Percentiles rank a stretch among this genome's conserved stretches.
phyloP scores from a whole-genome alignment of 1,140 invertebrate species.

The Solenopsis invicta region DNA sequence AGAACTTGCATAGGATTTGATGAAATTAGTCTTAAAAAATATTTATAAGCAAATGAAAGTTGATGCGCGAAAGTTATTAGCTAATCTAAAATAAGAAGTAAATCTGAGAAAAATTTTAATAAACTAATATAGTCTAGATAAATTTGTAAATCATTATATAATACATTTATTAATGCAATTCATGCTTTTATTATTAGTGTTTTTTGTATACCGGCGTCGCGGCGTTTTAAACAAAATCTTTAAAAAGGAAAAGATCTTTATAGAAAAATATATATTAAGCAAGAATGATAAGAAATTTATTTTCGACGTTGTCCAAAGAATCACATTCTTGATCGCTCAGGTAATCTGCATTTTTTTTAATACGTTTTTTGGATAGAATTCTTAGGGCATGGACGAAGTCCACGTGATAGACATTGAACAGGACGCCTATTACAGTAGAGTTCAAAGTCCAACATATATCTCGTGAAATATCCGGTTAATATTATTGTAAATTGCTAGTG shows the following conservation, averaged over 20 bases:
- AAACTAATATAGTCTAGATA: background rate
- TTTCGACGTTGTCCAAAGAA: background rate
- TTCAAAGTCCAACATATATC: background rate
- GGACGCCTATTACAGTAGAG: background rate
- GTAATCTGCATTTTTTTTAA: background rate
- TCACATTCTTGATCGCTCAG: background rate
- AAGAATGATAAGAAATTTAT: background rate
- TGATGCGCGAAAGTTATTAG: background rate
- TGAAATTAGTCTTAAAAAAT: slow-evolving; percentile 12
- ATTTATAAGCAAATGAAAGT: slow-evolving; percentile 39
- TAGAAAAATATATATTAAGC: background rate
- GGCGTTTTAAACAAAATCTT: background rate
- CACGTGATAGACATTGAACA: background rate
- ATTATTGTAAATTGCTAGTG: background rate
- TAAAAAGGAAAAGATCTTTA: background rate
- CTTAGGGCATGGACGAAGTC: background rate
- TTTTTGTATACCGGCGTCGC: background rate
- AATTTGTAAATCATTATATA: background rate
- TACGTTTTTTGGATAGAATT: background rate
- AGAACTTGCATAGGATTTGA: background rate
- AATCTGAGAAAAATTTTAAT: background rate
- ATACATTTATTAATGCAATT: background rate
- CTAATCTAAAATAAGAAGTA: slow-evolving; percentile 27
- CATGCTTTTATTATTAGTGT: background rate
- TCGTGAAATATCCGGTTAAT: background rate